Percentiles rank a stretch among this genome's conserved stretches.
These are phyloP conservation scores for Papilio elwesi DNA, from an alignment of 2,888 invertebrate species.

Conservation along the genomic window DNA sequence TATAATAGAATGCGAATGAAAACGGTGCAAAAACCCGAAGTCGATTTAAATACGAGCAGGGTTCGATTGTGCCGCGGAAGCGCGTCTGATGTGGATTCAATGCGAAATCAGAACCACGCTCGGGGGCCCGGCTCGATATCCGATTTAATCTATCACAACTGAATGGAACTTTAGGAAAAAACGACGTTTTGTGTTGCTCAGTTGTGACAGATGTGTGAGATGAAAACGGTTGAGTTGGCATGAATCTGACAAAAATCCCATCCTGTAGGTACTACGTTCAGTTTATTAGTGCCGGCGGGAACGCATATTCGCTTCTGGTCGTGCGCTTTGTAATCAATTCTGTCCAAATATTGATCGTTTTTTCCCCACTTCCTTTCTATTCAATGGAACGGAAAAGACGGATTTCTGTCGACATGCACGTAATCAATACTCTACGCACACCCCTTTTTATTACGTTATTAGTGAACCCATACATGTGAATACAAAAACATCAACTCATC, in stretches of 20 bases:
- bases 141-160: slow-evolving; percentile 67
- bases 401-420: slow-evolving; percentile 63
- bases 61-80: slow-evolving; percentile 65
- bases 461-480: slow-evolving; percentile 44
- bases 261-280: slow-evolving; percentile 62
- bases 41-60: slow-evolving; percentile 53
- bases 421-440: slow-evolving; percentile 68
- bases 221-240: slow-evolving; percentile 75
- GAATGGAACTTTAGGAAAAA: slow-evolving; percentile 54
- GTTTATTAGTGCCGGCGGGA: slow-evolving; percentile 66
- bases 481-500: slow-evolving; percentile 2
- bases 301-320: slow-evolving; percentile 72
- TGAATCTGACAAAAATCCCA: slow-evolving; percentile 77
- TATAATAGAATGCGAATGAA: slow-evolving; percentile 36
- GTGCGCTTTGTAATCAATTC: slow-evolving; percentile 73
- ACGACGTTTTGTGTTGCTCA: slow-evolving; percentile 54
- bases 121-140: slow-evolving; percentile 65
- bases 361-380: slow-evolving; percentile 71
- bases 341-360: slow-evolving; percentile 83
- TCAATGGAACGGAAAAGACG: slow-evolving; percentile 68
- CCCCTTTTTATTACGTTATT: slow-evolving; percentile 55
- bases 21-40: slow-evolving; percentile 46
- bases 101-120: slow-evolving; percentile 59
- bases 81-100: slow-evolving; percentile 60
- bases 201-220: slow-evolving; percentile 72